Base-by-base conservation (phyloP, 2,888 invertebrate species). In the Germaria angustata region DNA sequence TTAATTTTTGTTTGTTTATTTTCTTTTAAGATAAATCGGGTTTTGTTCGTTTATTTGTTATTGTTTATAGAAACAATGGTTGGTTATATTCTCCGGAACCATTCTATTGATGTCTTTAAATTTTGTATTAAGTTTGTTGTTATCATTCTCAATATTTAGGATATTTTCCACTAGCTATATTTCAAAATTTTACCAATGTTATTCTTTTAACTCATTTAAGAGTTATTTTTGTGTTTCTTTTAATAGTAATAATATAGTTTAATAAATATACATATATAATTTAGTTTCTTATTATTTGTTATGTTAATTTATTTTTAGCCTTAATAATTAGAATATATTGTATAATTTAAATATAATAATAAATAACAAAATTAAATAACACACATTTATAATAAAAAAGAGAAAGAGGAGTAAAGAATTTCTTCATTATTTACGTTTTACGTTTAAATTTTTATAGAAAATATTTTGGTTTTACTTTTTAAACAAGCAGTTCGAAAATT, bases 331-430 rank as follows among this genome's bases (percentile, higher is more conserved):
- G 32, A 61, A 65, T 63, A 63, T 55, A 59, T 78, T 66, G 49
- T 80, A 80, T 76, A 83, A 68, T 80, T 79, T 68, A 77, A 80
- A 75, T 78, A 87, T 87, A 87, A 86, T 86, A 88, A 85, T 87
- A 88, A 88, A 87, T 89, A 89, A 89, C 88, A 89, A 88, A 89
- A 79, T 72, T 79, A 82, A 79, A 88, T 87, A 89, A 89, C 89
- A 89, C 89, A 89, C 88, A 89, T 84, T 81, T 75, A 84, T 83
- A 80, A 68, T 80, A 76, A 76, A n/a, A n/a, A n/a, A 71, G 72
- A 39, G 57, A 71, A 36, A 63, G 61, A 73, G 86, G 86, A 88
- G 86, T 86, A 86, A 86, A 76, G 61, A 86, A 82, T 76, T 87
- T 85, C 81, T 86, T 85, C 85, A 86, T 84, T 69, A 11, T 9